Evolutionary conservation across 2,797 vertebrate genomes (phyloP).

Genomic region (Gambusia yucatana): DNA sequence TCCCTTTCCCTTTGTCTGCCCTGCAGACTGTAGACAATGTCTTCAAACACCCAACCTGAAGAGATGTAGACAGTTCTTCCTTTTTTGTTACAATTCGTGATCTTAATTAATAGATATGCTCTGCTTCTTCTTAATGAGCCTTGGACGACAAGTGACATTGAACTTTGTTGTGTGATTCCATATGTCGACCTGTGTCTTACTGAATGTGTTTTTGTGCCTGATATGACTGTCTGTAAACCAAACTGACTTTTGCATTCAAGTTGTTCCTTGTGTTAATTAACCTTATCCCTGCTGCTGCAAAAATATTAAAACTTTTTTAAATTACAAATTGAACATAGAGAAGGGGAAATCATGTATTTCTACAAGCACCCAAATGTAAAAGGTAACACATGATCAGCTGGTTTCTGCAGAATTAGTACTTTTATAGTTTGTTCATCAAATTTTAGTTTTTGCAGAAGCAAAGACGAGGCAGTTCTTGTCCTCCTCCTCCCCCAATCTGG

Average conservation of each 20-base stretch:
- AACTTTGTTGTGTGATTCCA: not conserved
- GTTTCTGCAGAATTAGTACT: conserved; percentile 16
- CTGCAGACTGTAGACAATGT: not conserved
- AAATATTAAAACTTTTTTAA: not conserved
- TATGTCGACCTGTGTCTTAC: not conserved
- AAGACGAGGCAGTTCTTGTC: conserved; percentile 7
- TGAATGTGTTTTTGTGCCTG: not conserved
- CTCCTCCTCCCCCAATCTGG: conserved; percentile 10
- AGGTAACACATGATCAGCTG: not conserved
- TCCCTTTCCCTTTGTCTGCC: not conserved
- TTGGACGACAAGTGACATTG: not conserved
- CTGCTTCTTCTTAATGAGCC: not conserved
- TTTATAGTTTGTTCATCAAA: conserved; percentile 4
- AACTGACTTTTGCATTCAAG: not conserved
- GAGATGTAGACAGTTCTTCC: not conserved
- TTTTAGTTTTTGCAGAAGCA: not conserved
- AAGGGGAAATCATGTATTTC: not conserved
- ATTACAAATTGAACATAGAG: not conserved
- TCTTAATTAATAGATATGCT: not conserved
- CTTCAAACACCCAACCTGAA: not conserved
- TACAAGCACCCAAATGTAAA: not conserved
- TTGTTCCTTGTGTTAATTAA: not conserved
- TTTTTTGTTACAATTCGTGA: not conserved
- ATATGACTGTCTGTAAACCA: too few species aligned
- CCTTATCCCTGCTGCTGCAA: not conserved